A percentile compares a stretch with the other conserved stretches of the same genome.
Evolutionary conservation across 2,888 invertebrate species (phyloP).

Genomic region (Rhingia rostrata): DNA sequence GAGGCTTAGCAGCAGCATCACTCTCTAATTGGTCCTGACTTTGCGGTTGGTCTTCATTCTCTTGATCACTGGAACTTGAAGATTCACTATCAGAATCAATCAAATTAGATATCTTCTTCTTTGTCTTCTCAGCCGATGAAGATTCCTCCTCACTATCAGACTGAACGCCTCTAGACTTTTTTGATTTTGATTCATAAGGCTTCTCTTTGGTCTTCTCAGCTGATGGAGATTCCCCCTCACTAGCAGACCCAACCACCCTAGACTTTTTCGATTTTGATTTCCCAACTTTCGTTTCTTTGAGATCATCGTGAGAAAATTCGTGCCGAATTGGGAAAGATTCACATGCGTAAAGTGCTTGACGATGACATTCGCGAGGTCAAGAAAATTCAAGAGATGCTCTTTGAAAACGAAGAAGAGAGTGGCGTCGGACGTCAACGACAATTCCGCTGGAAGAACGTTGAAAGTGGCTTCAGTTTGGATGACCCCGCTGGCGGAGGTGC

Average conservation of each 20-base stretch:
- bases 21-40: not conserved
- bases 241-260: too few species aligned
- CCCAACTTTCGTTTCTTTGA: too few species aligned
- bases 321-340: too few species aligned
- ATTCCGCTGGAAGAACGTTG: constrained; percentile 93
- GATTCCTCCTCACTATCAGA: constrained; percentile 4
- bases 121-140: not conserved
- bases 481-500: constrained; percentile 77
- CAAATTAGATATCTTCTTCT: constrained; percentile 39
- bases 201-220: not conserved
- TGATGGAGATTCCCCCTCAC: not conserved
- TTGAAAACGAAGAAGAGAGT: constrained; percentile 94
- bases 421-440: constrained; percentile 90
- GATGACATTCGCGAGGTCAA: constrained; percentile 94
- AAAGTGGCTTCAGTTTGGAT: constrained; percentile 83
- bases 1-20: constrained; percentile 18
- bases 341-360: constrained; percentile 91
- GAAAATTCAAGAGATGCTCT: constrained; percentile 91
- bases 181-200: too few species aligned
- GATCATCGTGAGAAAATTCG: too few species aligned
- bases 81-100: constrained; percentile 74
- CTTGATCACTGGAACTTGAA: constrained; percentile 11
- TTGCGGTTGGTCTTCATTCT: not conserved
- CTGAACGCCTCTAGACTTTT: not conserved
- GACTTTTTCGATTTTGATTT: not conserved